Percentiles rank a stretch among this genome's conserved stretches.
Evolutionary conservation across 2,888 invertebrate species (phyloP).

Genomic region (Oscheius sp.): DNA sequence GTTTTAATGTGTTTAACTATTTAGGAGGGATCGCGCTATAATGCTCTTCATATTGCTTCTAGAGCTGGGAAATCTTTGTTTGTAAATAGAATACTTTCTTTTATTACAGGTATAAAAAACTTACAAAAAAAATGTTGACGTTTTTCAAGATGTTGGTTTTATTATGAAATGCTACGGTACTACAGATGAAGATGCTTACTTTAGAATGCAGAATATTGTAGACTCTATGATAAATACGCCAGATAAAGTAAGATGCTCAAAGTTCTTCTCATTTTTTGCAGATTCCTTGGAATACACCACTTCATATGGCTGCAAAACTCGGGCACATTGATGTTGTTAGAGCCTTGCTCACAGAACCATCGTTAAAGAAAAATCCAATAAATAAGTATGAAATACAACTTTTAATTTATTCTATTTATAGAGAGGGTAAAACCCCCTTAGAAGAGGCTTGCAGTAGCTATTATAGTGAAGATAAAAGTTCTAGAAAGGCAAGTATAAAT

Average conservation of each 20-base stretch:
- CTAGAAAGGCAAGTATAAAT: background rate
- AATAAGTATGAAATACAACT: conserved; percentile 43
- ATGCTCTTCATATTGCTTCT: conserved; percentile 53
- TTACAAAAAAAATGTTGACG: background rate
- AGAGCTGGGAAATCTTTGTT: conserved; percentile 35
- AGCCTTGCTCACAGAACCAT: conserved; percentile 20
- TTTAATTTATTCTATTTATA: background rate
- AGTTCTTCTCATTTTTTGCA: background rate
- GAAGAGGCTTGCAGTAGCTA: conserved; percentile 39
- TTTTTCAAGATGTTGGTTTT: conserved; percentile 24
- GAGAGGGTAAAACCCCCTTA: conserved; percentile 33
- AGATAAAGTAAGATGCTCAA: conserved; percentile 36
- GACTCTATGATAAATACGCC: conserved; percentile 49
- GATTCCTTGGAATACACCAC: conserved; percentile 46
- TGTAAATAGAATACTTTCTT: conserved; percentile 23
- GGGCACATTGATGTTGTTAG: conserved; percentile 45
- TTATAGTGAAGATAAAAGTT: conserved; percentile 28
- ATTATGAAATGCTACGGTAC: conserved; percentile 30
- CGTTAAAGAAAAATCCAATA: conserved; percentile 5
- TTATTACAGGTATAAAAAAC: conserved; percentile 13
- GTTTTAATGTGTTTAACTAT: background rate
- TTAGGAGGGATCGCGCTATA: conserved; percentile 52
- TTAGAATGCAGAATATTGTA: conserved; percentile 40
- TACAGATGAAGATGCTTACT: conserved; percentile 30
- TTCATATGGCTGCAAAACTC: conserved; percentile 51